Conservation (phyloP, 2,797 vertebrate species). For the Kryptopterus vitreolus region DNA sequence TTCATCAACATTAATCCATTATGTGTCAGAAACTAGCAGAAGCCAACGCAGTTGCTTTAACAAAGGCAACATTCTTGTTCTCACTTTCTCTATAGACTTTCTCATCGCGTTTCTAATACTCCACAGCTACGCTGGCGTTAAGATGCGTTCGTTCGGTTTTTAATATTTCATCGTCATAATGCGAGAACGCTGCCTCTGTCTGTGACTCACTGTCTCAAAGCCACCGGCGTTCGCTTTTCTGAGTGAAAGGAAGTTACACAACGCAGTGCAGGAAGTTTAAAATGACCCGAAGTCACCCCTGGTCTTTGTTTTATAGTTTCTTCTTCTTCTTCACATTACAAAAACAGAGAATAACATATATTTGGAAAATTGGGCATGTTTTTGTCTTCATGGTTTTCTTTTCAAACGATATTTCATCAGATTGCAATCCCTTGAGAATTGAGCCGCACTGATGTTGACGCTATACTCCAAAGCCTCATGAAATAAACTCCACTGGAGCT, state of each 20-base stretch:
- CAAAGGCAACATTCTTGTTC: neutral
- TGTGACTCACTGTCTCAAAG: conserved; percentile 18
- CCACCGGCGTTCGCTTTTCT: neutral
- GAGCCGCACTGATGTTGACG: neutral
- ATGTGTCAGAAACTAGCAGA: neutral
- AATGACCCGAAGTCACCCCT: neutral
- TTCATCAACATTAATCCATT: neutral
- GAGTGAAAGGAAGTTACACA: neutral
- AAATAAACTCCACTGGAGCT: conserved; percentile 5
- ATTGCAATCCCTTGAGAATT: neutral
- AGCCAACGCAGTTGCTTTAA: no score
- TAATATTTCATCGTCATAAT: conserved; percentile 9
- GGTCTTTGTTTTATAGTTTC: neutral
- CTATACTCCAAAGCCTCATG: neutral
- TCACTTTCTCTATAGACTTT: conserved; percentile 1
- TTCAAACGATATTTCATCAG: neutral
- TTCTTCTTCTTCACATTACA: neutral
- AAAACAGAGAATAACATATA: neutral
- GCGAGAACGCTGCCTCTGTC: neutral
- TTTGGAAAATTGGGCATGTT: neutral
- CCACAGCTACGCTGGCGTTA: conserved; percentile 2
- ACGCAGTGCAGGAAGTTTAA: neutral
- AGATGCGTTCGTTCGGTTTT: conserved; percentile 9
- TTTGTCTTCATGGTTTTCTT: neutral
- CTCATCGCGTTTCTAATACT: neutral